Evolutionary conservation across 2,113 vertebrate species (phyloP).

Genomic region (Oncorhynchus keta): DNA sequence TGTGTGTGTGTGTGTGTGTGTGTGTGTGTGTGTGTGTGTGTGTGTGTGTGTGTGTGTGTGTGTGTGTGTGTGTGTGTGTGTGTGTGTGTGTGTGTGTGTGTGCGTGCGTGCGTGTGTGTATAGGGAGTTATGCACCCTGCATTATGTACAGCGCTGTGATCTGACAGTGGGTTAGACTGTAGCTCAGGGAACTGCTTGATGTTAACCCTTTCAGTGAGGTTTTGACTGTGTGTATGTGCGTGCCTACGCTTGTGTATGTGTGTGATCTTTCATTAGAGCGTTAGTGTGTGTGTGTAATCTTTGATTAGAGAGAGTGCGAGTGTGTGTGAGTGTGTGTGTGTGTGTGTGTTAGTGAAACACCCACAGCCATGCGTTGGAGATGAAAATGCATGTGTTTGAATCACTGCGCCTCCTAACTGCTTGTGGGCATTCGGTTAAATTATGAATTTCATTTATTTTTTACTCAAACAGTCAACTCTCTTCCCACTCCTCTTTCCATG

Average conservation of each 20-base stretch:
- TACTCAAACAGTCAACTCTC: slow-evolving; percentile 23
- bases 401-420: slow-evolving; percentile 56
- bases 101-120: too few relatives aligned
- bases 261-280: not conserved
- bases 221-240: too few relatives aligned
- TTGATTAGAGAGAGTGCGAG: slow-evolving; percentile 5
- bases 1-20: not conserved
- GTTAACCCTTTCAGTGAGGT: too few relatives aligned
- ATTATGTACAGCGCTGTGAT: too few relatives aligned
- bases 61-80: slow-evolving; percentile 1
- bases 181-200: too few relatives aligned
- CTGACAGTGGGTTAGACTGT: too few relatives aligned
- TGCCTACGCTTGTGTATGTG: too few relatives aligned
- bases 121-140: too few relatives aligned
- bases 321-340: not conserved
- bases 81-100: not conserved
- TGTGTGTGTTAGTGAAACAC: slow-evolving; percentile 32
- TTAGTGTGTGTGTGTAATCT: slow-evolving; percentile 12
- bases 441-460: slow-evolving; percentile 62
- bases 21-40: not conserved
- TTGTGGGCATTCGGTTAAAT: slow-evolving; percentile 71
- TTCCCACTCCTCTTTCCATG: slow-evolving; percentile 5
- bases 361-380: slow-evolving; percentile 51
- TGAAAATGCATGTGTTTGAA: slow-evolving; percentile 52
- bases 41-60: not conserved